Base-by-base conservation (phyloP, 2,888 invertebrate species). In the Raillietiella orientalis region DNA sequence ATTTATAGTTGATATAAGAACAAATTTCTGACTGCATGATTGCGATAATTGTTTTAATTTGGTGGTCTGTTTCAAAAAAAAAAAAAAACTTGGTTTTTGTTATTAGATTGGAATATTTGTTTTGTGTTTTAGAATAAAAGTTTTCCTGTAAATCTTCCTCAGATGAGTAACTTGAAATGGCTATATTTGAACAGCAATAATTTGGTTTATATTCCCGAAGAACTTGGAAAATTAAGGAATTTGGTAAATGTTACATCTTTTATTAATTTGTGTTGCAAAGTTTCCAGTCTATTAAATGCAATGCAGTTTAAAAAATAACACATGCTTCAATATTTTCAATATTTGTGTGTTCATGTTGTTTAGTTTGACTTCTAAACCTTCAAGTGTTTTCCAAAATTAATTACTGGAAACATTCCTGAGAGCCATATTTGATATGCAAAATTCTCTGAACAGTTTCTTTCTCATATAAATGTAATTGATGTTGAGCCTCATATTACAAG, bases 101-200 rank as follows among this genome's bases (percentile, higher is more conserved):
- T 29, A 19, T 23, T 22, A n/a, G 22, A 27, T 17, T 13, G 24
- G 23, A 24, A 27, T 14, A 17, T 24, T 27, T 26, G 24, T 29
- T 29, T 23, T 9, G 12, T 3, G 15, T 6, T 3, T 12, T 5
- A 14, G 2, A 13, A 13, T 26, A 21, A 23, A 14, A 30, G 32
- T 27, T 34, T 40, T 56, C 6, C 19, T 17, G 19, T 17, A 17
- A 17, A 17, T n/a, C 19, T n/a, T 51, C 30, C 45, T 75, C 74
- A 74, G 33, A 93, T 96, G 93, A 74, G 77, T 26, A 82, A 90
- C 13, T 66, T 96, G 31, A 79, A 90, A 55, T 96, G 93, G 93
- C 58, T 96, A 24, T 74, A 79, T 45, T 54, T 93, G 33, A 87
- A 90, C 47, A 63, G 65, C 41, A 79, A 90, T 24, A 66, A 67